phyloP scores from a whole-genome alignment of 92 coral and sea anemone species.

The Scolanthus callimorphus region DNA sequence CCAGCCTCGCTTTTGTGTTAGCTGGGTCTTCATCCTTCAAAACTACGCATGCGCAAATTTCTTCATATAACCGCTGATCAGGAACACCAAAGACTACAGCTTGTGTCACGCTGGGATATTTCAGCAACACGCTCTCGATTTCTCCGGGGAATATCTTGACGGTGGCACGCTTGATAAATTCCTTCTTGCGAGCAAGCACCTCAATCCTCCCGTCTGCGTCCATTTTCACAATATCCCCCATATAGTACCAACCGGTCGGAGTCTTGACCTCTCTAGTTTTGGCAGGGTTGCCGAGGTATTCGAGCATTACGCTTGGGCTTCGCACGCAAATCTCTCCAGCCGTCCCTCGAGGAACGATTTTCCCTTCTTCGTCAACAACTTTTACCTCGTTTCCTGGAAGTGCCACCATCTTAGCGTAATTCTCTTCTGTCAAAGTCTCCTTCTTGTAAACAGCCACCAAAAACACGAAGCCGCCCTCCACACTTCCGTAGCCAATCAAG shows the following conservation, averaged over 20 bases:
- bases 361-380: conserved; percentile 13
- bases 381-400: conserved; percentile 15
- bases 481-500: conserved; percentile 1
- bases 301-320: not conserved
- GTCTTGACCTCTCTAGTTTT: conserved; percentile 8
- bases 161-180: conserved; percentile 4
- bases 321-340: conserved; percentile 15
- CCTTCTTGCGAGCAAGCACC: conserved; percentile 9
- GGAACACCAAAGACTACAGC: conserved; percentile 25
- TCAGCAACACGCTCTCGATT: not conserved
- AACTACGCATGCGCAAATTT: conserved; percentile 34
- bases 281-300: conserved; percentile 12
- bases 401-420: conserved; percentile 11
- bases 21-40: not conserved
- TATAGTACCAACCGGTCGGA: conserved; percentile 7
- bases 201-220: conserved; percentile 8
- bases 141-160: conserved; percentile 13
- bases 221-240: conserved; percentile 22
- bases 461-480: conserved; percentile 7
- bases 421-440: not conserved
- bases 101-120: conserved; percentile 4
- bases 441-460: not conserved
- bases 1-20: conserved; percentile 7
- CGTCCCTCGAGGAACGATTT: conserved; percentile 18
- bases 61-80: conserved; percentile 8